These are phyloP conservation scores for Dioctria linearis DNA, from an alignment of 2,888 invertebrate genomes.

Conservation along the genomic window DNA sequence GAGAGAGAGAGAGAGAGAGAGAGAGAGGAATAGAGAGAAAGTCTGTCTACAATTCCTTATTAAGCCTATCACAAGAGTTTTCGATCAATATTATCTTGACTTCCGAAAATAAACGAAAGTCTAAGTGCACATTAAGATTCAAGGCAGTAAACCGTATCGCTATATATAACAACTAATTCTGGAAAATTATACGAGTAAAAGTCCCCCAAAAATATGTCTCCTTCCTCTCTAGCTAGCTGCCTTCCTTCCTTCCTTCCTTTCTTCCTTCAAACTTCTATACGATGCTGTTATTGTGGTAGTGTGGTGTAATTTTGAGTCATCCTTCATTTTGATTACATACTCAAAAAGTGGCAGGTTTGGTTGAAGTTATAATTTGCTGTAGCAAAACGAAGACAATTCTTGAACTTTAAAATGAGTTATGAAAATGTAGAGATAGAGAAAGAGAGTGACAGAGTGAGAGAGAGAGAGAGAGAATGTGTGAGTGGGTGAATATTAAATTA, in stretches of 20 bases:
- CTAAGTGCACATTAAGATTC: slow-evolving; percentile 40
- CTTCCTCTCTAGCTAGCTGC: neutral
- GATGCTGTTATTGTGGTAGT: too few relatives aligned
- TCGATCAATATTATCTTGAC: slow-evolving; percentile 20
- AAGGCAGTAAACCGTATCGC: neutral
- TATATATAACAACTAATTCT: slow-evolving; percentile 1
- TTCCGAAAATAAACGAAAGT: slow-evolving; percentile 31
- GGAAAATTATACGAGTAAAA: slow-evolving; percentile 27
- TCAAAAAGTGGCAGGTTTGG: neutral
- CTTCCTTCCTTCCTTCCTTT: neutral
- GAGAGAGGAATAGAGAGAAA: too few relatives aligned
- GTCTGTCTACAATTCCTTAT: neutral
- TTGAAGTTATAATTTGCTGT: neutral
- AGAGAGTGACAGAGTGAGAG: too few relatives aligned
- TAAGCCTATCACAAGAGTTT: slow-evolving; percentile 27
- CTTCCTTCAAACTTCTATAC: neutral
- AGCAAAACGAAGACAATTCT: neutral
- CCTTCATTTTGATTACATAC: slow-evolving; percentile 2
- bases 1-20: too few relatives aligned
- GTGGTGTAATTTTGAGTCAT: too few relatives aligned
- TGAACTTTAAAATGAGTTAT: neutral
- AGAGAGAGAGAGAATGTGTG: neutral
- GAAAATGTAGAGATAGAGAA: neutral
- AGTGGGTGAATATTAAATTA: neutral
- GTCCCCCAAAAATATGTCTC: slow-evolving; percentile 17